Percentiles rank a stretch among this genome's conserved stretches.
Evolutionary conservation across 2,888 invertebrate genomes (phyloP).

Genomic region (Melanotus villosus): DNA sequence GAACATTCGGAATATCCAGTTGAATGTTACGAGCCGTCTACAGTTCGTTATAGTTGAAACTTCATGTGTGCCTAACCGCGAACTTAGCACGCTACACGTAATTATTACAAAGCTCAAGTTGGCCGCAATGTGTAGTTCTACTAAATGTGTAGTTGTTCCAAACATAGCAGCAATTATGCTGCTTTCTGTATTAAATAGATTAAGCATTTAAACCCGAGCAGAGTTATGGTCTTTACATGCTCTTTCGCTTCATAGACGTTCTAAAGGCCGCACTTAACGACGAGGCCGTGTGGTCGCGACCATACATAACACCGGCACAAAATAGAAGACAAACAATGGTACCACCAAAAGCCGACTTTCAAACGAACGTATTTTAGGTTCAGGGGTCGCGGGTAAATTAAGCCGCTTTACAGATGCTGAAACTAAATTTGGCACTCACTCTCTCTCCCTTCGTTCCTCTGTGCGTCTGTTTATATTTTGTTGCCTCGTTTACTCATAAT

Average conservation of each 20-base stretch:
- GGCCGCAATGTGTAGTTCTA: constrained; percentile 47
- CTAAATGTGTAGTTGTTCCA: constrained; percentile 44
- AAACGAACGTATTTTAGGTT: constrained; percentile 37
- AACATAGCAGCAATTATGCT: constrained; percentile 41
- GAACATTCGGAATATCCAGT: constrained; percentile 34
- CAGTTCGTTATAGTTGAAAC: constrained; percentile 39
- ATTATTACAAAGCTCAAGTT: constrained; percentile 47
- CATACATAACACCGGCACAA: constrained; percentile 27
- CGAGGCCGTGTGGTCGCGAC: constrained; percentile 25
- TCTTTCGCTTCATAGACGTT: constrained; percentile 42
- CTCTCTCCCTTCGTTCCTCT: neutral
- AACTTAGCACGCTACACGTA: constrained; percentile 44
- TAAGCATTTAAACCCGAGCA: constrained; percentile 43
- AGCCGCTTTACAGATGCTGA: constrained; percentile 36
- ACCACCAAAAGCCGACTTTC: constrained; percentile 33
- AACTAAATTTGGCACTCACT: constrained; percentile 35
- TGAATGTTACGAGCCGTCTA: constrained; percentile 22
- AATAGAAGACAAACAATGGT: constrained; percentile 42
- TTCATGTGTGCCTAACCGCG: constrained; percentile 44
- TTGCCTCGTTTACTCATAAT: constrained; percentile 6
- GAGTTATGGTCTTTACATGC: constrained; percentile 42
- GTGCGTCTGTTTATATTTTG: neutral
- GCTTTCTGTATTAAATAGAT: constrained; percentile 46
- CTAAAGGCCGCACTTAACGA: constrained; percentile 36
- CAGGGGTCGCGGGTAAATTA: constrained; percentile 40